A percentile compares a stretch with the other conserved stretches of the same genome.
Conservation (phyloP, 1,140 invertebrate species). For the Sweltsa coloradensis region DNA sequence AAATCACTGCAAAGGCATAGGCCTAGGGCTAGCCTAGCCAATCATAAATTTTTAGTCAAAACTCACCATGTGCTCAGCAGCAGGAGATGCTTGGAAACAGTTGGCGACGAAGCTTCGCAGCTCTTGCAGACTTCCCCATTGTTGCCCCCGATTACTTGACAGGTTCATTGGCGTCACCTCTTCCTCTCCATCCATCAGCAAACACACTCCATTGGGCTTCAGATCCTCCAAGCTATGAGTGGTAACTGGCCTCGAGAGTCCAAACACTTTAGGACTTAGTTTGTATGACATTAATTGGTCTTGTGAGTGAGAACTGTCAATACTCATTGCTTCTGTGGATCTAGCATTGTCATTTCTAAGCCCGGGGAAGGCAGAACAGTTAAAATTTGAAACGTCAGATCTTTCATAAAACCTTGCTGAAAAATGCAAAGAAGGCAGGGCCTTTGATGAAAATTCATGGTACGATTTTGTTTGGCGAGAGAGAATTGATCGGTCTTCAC, state of each 20-base stretch:
- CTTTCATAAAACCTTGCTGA: neutral
- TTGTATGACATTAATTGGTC: conserved; percentile 12
- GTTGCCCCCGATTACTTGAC: conserved; percentile 26
- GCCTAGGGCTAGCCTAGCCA: neutral
- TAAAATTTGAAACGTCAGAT: neutral
- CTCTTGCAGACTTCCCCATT: conserved; percentile 46
- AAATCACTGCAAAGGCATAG: too few species aligned
- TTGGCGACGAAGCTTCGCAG: conserved; percentile 30
- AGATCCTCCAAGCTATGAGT: conserved; percentile 43
- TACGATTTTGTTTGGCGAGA: neutral
- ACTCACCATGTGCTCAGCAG: conserved; percentile 8
- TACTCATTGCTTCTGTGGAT: conserved; percentile 7
- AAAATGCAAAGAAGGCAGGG: neutral
- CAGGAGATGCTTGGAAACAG: conserved; percentile 10
- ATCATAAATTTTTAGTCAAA: neutral
- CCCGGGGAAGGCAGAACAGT: neutral
- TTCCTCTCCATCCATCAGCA: conserved; percentile 16
- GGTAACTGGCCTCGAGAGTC: conserved; percentile 15
- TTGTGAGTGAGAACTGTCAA: conserved; percentile 7
- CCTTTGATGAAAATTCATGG: conserved; percentile 6
- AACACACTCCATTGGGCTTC: conserved; percentile 28
- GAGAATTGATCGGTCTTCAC: conserved; percentile 3
- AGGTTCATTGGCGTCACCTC: conserved; percentile 13
- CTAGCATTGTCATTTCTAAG: conserved; percentile 5
- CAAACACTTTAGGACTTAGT: conserved; percentile 43